Evolutionary conservation across 2,888 invertebrate genomes (phyloP).

Genomic region (Suillia variegata): DNA sequence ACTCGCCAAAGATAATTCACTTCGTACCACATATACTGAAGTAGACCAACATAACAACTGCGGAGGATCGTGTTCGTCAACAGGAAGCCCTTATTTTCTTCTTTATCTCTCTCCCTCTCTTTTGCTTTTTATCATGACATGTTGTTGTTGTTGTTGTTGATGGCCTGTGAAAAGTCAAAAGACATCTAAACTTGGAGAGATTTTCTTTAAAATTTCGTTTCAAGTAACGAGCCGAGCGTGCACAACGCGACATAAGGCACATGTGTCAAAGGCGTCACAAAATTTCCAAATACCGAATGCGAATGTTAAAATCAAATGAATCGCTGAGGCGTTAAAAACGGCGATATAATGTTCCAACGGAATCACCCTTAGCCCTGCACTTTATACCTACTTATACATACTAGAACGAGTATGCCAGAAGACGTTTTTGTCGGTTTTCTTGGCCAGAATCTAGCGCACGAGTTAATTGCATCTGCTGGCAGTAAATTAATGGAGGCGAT

Average conservation of each 20-base stretch:
- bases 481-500: conserved; percentile 20
- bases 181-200: neutral
- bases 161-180: neutral
- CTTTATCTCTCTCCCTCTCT: no score
- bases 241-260: neutral
- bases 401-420: no score
- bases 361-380: neutral
- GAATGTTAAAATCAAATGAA: conserved; percentile 2
- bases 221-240: no score
- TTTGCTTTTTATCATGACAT: no score
- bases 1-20: conserved; percentile 1
- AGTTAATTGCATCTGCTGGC: conserved; percentile 30
- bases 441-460: conserved; percentile 10
- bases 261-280: conserved; percentile 2
- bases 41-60: neutral
- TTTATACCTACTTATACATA: no score
- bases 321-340: conserved; percentile 8
- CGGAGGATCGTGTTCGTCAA: neutral
- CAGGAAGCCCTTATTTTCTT: neutral
- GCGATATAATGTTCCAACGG: neutral
- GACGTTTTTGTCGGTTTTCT: no score
- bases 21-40: neutral
- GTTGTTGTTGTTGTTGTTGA: neutral
- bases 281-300: neutral
- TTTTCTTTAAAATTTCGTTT: neutral